Conservation (phyloP, 2,797 vertebrate genomes). For the Myiothlypis coronata region DNA sequence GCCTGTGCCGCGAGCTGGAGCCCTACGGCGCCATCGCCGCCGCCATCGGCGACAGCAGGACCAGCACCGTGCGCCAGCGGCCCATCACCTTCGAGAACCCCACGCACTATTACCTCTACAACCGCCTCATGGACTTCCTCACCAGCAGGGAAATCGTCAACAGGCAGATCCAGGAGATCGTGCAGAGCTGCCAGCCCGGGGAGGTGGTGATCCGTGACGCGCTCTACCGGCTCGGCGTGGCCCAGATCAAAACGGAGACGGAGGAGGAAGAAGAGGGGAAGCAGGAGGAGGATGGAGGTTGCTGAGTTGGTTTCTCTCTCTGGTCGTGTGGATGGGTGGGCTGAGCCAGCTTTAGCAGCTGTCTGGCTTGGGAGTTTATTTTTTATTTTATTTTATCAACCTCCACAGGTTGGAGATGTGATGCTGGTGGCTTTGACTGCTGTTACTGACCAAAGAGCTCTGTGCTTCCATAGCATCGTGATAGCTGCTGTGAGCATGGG, state of each 20-base stretch:
- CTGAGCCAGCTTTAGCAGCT: not conserved
- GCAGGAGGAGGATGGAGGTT: conserved; percentile 45
- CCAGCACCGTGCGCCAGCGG: conserved; percentile 52
- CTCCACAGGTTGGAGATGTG: not conserved
- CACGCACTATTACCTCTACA: conserved; percentile 96
- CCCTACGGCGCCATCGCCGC: conserved; percentile 76
- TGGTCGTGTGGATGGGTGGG: not conserved
- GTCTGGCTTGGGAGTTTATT: not conserved
- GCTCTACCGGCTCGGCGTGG: conserved; percentile 92
- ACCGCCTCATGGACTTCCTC: conserved; percentile 93
- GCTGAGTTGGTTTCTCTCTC: conserved; percentile 27
- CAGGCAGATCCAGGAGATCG: conserved; percentile 89
- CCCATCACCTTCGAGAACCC: conserved; percentile 87
- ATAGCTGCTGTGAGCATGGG: not conserved
- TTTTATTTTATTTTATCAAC: not conserved
- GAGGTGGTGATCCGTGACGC: conserved; percentile 94
- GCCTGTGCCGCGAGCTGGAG: conserved; percentile 88
- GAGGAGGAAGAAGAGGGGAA: conserved; percentile 76
- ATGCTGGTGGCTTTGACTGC: conserved; percentile 41
- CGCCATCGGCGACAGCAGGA: conserved; percentile 66
- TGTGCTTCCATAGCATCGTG: conserved; percentile 53
- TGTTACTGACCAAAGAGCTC: conserved; percentile 77
- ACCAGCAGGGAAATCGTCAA: conserved; percentile 92
- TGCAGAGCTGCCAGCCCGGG: conserved; percentile 91
- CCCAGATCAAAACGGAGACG: conserved; percentile 89